Base-by-base conservation (phyloP, 2,888 invertebrate genomes). In the Polydrusus cervinus region DNA sequence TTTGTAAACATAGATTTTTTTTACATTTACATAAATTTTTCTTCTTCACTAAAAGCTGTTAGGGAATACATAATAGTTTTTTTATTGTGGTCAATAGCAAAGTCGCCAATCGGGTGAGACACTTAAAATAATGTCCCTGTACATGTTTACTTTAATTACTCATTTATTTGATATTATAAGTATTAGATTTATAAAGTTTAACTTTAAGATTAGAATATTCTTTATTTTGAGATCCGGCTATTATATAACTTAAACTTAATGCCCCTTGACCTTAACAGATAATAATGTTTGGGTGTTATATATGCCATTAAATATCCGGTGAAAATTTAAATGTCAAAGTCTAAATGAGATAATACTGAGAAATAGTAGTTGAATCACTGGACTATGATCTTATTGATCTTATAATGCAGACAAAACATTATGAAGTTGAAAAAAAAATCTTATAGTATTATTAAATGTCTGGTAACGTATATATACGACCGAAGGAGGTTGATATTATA, bases 201-300 rank as follows among this genome's bases (percentile, higher is more conserved):
- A 47, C 16, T 47, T 47, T 47, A 3, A 47, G 43, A 43, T n/a
- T n/a, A 43, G 3, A n/a, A 3, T 45, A n/a, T n/a, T 45, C 13
- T 45, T n/a, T 6, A 2, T 5, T 47, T n/a, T 9, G 14, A 16
- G n/a, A 16, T n/a, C 16, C 47, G 14, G 53, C 9, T 53, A 53
- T 53, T 53, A 53, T n/a, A 25, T 53, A 53, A 53, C 18, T 51
- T 20, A 30, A 20, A 30, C n/a, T n/a, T 25, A 53, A n/a, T 53
- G 10, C 8, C 25, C n/a, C 30, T 11, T 53, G 53, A 53, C 53
- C 53, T 53, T 30, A 8, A n/a, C 14, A 53, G 53, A 53, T 53
- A 53, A 53, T 25, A n/a, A 53, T 53, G 53, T 53, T 53, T 53
- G 53, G 53, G 53, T 53, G 30, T n/a, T 53, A n/a, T 8, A 53